Percentiles rank a stretch among this genome's conserved stretches.
phyloP scores from a whole-genome alignment of 1,140 invertebrate species.

The Cyrtorhinus lividipennis region DNA sequence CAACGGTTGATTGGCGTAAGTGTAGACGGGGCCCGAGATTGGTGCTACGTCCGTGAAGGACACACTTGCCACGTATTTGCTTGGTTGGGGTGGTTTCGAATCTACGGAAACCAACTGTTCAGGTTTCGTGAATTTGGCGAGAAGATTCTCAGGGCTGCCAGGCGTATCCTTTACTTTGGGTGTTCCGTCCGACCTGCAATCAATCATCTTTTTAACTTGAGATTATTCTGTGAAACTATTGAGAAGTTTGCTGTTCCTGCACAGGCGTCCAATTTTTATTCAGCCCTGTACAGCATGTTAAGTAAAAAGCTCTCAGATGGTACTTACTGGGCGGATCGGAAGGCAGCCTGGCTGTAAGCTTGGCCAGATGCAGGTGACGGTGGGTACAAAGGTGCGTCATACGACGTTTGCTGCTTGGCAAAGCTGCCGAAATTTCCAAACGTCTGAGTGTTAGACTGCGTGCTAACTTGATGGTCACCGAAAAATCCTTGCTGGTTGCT shows the following conservation, averaged over 20 bases:
- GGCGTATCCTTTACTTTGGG: not conserved
- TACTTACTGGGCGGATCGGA: not conserved
- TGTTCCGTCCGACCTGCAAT: not conserved
- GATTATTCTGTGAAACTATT: not conserved
- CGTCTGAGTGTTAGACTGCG: conserved; percentile 25
- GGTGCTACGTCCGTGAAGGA: not conserved
- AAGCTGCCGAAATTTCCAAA: not conserved
- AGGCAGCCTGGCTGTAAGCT: not conserved
- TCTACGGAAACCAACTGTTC: not conserved
- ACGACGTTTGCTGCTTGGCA: not conserved
- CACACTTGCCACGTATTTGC: not conserved
- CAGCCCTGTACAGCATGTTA: not conserved
- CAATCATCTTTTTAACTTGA: not conserved
- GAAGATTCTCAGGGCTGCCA: not conserved
- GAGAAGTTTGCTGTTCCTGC: not conserved
- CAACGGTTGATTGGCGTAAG: not conserved
- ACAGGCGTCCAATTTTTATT: not conserved
- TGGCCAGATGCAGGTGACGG: not conserved
- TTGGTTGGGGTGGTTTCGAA: not conserved
- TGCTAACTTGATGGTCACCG: conserved; percentile 1
- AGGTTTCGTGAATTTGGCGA: not conserved
- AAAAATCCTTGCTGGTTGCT: not conserved
- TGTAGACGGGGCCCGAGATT: not conserved
- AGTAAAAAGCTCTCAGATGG: not conserved
- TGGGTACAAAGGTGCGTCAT: not conserved